A percentile compares a stretch with the other conserved stretches of the same genome.
These are phyloP conservation scores for Volucella inanis DNA, from an alignment of 2,888 invertebrate genomes.

Conservation along the genomic window DNA sequence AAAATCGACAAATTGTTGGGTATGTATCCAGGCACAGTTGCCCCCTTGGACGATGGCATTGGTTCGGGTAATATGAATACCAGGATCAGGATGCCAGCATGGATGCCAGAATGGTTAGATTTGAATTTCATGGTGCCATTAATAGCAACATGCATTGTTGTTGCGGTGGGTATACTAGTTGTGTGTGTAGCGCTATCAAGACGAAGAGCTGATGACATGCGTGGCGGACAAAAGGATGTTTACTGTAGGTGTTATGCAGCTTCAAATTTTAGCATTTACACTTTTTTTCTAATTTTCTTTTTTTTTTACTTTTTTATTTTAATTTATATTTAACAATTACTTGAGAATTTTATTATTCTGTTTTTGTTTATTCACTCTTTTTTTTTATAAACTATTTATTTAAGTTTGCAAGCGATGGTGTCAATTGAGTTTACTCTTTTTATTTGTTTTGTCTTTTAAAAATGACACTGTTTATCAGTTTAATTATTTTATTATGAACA, in stretches of 20 bases:
- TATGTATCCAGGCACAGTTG: slow-evolving; percentile 88
- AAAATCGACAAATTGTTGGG: slow-evolving; percentile 27
- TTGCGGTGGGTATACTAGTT: slow-evolving; percentile 94
- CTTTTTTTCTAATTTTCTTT: slow-evolving; percentile 31
- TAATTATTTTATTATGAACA: background rate
- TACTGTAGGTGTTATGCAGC: slow-evolving; percentile 87
- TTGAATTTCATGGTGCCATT: slow-evolving; percentile 95
- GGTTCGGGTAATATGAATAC: slow-evolving; percentile 83
- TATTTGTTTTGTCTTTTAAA: background rate
- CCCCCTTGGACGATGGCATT: slow-evolving; percentile 87
- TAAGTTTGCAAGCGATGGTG: slow-evolving; percentile 53
- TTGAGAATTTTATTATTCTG: slow-evolving; percentile 72
- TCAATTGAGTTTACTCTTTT: slow-evolving; percentile 14
- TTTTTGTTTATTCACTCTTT: slow-evolving; percentile 58
- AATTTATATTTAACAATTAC: slow-evolving; percentile 43
- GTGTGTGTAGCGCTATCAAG: slow-evolving; percentile 94
- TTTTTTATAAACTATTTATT: slow-evolving; percentile 5
- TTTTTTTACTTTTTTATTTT: slow-evolving; percentile 39
- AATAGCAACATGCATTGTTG: slow-evolving; percentile 94
- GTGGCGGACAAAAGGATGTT: slow-evolving; percentile 91
- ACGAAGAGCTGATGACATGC: slow-evolving; percentile 90
- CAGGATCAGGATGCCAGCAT: slow-evolving; percentile 86
- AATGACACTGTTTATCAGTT: too few species aligned
- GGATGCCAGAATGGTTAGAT: slow-evolving; percentile 94
- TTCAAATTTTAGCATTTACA: slow-evolving; percentile 32